These are phyloP conservation scores for Chloebia gouldiae DNA, from an alignment of 2,113 vertebrate species.

Conservation along the genomic window DNA sequence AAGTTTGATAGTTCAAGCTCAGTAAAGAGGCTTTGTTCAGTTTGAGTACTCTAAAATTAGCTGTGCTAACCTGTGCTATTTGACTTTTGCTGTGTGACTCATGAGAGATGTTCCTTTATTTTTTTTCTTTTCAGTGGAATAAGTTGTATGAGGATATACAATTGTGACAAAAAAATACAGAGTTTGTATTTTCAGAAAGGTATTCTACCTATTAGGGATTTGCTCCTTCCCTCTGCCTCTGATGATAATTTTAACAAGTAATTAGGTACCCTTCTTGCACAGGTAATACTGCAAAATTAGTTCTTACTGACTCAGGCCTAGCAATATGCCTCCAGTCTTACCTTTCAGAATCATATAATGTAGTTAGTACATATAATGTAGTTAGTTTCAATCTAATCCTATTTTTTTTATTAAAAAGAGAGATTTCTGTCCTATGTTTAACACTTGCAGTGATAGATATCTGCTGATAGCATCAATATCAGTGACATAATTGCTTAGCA, in stretches of 20 bases:
- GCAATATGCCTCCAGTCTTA: neutral
- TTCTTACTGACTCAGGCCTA: neutral
- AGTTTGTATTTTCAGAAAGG: neutral
- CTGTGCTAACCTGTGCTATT: neutral
- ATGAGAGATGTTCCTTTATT: neutral
- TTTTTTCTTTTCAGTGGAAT: neutral
- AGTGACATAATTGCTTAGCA: neutral
- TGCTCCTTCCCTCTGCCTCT: neutral
- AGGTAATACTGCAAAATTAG: neutral
- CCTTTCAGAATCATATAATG: neutral
- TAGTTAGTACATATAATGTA: neutral
- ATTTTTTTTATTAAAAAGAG: neutral
- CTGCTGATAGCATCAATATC: neutral
- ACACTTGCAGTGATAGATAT: neutral
- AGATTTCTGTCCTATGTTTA: neutral
- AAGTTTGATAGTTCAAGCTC: neutral
- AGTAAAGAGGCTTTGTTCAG: neutral
- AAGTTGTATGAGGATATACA: neutral
- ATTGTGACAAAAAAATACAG: neutral
- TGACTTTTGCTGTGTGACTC: neutral
- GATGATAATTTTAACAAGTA: neutral
- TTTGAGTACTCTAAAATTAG: neutral
- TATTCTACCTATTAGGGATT: neutral
- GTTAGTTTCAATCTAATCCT: neutral
- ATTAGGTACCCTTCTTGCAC: neutral